Conservation (phyloP, 2,113 vertebrate genomes). For the Myotis yumanensis region DNA sequence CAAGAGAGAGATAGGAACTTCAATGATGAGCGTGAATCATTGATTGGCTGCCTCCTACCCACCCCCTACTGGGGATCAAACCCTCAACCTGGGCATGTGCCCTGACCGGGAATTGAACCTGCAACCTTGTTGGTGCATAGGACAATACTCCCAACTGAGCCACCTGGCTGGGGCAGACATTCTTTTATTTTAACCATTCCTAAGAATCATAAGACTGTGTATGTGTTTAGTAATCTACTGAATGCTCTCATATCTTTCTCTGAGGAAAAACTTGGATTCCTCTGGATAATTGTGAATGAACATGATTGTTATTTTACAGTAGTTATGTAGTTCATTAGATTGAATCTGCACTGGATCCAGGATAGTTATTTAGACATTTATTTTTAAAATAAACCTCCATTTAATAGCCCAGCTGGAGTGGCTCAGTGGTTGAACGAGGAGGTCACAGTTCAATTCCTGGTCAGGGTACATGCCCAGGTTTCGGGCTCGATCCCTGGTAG, state of each 20-base stretch:
- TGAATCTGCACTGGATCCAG: neutral
- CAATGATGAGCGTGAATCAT: neutral
- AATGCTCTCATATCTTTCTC: neutral
- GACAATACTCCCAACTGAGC: neutral
- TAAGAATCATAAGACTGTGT: constrained; percentile 11
- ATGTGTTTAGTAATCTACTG: neutral
- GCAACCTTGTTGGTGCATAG: neutral
- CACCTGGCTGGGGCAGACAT: no score
- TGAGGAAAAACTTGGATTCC: neutral
- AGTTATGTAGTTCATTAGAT: neutral
- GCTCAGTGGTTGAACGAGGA: no score
- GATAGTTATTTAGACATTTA: neutral
- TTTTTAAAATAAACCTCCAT: neutral
- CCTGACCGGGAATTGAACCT: neutral
- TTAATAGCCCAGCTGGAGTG: neutral
- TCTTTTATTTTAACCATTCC: constrained; percentile 32
- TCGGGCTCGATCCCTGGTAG: no score
- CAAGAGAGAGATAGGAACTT: neutral
- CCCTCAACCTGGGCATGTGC: neutral
- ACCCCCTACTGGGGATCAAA: neutral
- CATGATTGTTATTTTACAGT: neutral
- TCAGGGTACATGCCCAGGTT: no score
- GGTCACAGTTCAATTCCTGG: no score
- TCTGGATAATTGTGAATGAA: neutral
- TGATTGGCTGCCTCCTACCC: neutral